Evolutionary conservation across 2,797 vertebrate genomes (phyloP).

Genomic region (Amazonetta brasiliensis): DNA sequence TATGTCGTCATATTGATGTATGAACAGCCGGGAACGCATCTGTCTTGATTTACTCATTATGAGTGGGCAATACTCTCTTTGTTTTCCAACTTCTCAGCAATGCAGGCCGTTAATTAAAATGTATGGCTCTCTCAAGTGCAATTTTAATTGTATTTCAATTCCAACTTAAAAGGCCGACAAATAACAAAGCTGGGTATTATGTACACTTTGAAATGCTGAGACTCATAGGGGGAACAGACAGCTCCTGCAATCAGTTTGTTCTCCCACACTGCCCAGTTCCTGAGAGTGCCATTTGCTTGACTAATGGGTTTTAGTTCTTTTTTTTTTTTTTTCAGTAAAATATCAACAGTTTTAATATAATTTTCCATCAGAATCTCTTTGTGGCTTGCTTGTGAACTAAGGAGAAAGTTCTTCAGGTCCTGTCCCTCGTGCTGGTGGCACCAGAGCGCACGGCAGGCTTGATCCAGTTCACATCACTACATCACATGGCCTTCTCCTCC

Average conservation of each 20-base stretch:
- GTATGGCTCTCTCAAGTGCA: constrained; percentile 49
- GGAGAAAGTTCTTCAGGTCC: constrained; percentile 1
- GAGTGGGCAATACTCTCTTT: constrained; percentile 9
- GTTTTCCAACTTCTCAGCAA: constrained; percentile 23
- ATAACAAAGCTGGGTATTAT: constrained; percentile 5
- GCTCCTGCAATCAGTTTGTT: background rate
- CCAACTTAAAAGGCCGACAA: background rate
- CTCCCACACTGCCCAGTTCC: background rate
- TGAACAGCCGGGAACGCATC: background rate
- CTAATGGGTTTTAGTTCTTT: background rate
- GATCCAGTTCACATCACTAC: rapidly evolving
- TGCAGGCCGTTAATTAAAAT: constrained; percentile 62
- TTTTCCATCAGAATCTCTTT: constrained; percentile 31
- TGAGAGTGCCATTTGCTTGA: constrained; percentile 48
- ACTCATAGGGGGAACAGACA: background rate
- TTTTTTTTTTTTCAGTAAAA: constrained; percentile 6
- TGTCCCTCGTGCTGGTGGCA: background rate
- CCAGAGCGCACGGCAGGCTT: rapidly evolving
- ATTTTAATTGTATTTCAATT: constrained; percentile 56
- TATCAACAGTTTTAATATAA: constrained; percentile 30
- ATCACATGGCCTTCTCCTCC: background rate
- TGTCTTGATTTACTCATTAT: constrained; percentile 42
- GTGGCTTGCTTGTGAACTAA: constrained; percentile 18
- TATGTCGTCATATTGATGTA: constrained; percentile 11
- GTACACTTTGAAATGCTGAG: background rate